Evolutionary conservation across 2,113 vertebrate genomes (phyloP).

Genomic region (Epinephelus cyanopodus): DNA sequence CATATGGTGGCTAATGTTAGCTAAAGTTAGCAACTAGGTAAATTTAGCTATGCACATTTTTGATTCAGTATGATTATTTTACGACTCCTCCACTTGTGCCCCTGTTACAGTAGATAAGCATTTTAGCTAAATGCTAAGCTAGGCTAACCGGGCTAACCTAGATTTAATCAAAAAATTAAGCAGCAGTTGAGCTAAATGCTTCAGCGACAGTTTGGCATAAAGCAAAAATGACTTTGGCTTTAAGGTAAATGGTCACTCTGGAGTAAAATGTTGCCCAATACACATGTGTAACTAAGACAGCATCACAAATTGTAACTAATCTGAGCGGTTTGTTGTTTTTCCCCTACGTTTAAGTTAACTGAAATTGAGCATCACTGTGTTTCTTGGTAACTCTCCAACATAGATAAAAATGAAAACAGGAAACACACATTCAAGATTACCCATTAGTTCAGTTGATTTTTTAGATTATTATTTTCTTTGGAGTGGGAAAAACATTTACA

Average conservation of each 20-base stretch:
- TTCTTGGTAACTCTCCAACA: constrained; percentile 12
- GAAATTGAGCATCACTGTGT: background rate
- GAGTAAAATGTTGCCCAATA: background rate
- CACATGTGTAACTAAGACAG: background rate
- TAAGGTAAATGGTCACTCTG: no score
- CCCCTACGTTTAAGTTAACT: background rate
- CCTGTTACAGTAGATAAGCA: background rate
- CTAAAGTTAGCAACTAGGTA: background rate
- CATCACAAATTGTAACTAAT: background rate
- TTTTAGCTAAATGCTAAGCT: background rate
- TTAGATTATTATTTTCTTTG: background rate
- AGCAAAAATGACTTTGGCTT: background rate
- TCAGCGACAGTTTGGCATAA: background rate
- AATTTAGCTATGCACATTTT: background rate
- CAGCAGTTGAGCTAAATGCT: no score
- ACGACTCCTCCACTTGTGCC: background rate
- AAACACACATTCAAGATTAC: background rate
- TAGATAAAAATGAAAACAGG: constrained; percentile 25
- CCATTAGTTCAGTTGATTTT: background rate
- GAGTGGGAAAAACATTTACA: constrained; percentile 1
- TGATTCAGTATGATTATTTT: background rate
- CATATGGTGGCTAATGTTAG: background rate
- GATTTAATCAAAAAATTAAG: no score
- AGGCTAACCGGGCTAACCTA: background rate
- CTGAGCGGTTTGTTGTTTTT: background rate